phyloP scores from a whole-genome alignment of 2,113 vertebrate genomes.

The Pseudorectes ferrugineus region DNA sequence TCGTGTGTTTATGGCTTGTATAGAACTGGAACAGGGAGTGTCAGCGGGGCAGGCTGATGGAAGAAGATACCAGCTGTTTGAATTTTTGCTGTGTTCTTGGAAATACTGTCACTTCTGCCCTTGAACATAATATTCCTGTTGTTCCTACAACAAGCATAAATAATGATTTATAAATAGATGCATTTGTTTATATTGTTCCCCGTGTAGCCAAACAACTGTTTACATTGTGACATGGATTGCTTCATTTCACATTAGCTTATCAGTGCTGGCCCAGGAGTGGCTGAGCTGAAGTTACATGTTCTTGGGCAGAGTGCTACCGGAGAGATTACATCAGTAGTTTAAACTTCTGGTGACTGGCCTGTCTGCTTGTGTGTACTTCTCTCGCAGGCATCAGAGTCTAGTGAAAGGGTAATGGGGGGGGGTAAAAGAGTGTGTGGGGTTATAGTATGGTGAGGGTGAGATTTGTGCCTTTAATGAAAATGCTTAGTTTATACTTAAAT shows the following conservation, averaged over 20 bases:
- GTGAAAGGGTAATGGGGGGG: rapidly evolving
- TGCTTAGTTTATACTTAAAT: neutral
- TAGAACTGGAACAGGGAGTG: neutral
- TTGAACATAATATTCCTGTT: neutral
- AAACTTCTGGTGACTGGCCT: neutral
- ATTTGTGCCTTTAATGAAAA: neutral
- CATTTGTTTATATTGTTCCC: neutral
- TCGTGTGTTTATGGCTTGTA: neutral
- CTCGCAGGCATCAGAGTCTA: too few relatives aligned
- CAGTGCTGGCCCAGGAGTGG: neutral
- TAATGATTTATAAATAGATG: neutral
- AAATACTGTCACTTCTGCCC: neutral
- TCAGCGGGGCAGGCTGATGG: neutral
- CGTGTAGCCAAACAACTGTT: neutral
- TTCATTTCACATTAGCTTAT: neutral
- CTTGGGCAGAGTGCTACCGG: neutral
- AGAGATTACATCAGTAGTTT: neutral
- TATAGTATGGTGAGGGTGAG: neutral
- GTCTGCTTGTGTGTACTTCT: neutral
- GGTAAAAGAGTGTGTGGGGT: too few relatives aligned
- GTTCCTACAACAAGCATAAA: neutral
- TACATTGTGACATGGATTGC: neutral
- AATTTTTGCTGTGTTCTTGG: neutral
- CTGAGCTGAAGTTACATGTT: neutral
- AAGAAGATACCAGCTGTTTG: neutral